Evolutionary conservation across 2,888 invertebrate species (phyloP).

Genomic region (Apotomis turbidana): DNA sequence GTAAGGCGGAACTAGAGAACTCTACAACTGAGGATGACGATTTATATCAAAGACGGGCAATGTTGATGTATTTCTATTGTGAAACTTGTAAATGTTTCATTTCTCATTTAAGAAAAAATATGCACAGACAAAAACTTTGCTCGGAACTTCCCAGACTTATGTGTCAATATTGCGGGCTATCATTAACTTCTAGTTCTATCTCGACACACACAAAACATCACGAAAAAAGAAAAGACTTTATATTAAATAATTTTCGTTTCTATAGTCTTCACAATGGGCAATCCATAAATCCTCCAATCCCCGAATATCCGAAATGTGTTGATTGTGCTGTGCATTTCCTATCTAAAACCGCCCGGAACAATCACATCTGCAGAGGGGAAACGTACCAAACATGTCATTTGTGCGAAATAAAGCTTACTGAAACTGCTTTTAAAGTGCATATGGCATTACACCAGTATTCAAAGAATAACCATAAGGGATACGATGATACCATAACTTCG

Average conservation of each 20-base stretch:
- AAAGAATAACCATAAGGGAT: slow-evolving; percentile 20
- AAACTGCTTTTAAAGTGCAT: slow-evolving; percentile 63
- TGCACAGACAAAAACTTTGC: slow-evolving; percentile 57
- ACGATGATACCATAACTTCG: background rate
- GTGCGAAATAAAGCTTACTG: slow-evolving; percentile 61
- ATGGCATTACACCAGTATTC: slow-evolving; percentile 65
- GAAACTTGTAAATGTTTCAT: slow-evolving; percentile 62
- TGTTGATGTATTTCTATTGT: slow-evolving; percentile 54
- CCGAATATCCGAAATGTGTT: slow-evolving; percentile 62
- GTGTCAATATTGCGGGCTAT: slow-evolving; percentile 65
- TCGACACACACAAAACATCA: slow-evolving; percentile 58
- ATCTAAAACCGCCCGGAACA: slow-evolving; percentile 50
- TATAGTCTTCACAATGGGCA: slow-evolving; percentile 57
- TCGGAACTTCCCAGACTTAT: slow-evolving; percentile 50
- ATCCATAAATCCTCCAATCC: slow-evolving; percentile 61
- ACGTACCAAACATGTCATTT: slow-evolving; percentile 57
- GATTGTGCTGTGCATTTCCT: slow-evolving; percentile 62
- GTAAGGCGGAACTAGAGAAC: too few species aligned
- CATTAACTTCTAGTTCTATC: slow-evolving; percentile 54
- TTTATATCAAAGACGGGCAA: slow-evolving; percentile 37
- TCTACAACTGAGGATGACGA: background rate
- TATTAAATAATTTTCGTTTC: slow-evolving; percentile 62
- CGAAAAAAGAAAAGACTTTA: slow-evolving; percentile 50
- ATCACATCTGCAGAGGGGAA: slow-evolving; percentile 58
- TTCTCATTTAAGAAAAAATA: slow-evolving; percentile 45